Evolutionary conservation across 2,888 invertebrate species (phyloP), one percentile per base, ranked within the genome.

Genomic region (Spisula solida): DNA sequence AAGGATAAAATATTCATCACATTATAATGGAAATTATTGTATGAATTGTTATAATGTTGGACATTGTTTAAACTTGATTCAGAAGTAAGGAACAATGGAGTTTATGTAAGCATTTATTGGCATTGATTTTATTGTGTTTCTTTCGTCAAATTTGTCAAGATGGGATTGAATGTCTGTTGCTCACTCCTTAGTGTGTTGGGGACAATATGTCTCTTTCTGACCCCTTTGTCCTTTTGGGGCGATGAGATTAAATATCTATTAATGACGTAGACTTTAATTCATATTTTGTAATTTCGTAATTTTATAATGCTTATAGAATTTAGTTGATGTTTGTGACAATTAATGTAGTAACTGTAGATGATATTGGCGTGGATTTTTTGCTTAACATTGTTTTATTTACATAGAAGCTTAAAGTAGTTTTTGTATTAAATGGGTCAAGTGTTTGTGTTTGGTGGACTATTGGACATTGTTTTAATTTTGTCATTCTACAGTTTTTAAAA

Each of bases 341-440:
- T 56, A 56, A n/a, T 56, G 25, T 66, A 51, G n/a, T 66, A 66
- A 66, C 12, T 66, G 25, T 66, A 66, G 60, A 66, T 25, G 60
- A 66, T 66, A 25, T 66, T 66, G 60, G 60, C 60, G n/a, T 66
- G 60, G 60, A n/a, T 56, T 66, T 66, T 66, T 25, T 66, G 60
- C 25, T 66, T 66, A 66, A 66, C 60, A 66, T 66, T 66, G 20
- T 66, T 66, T 66, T 66, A 66, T 25, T 10, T 5, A 66, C 20
- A 66, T 66, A 66, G 60, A 66, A 66, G 60, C 60, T 66, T 66
- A 8, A 66, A 66, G 25, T 66, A 66, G 60, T 8, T 51, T 41
- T 41, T 51, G 51, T 51, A 25, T 25, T 6, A 56, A 14, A 56
- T n/a, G 60, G 60, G n/a, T 66, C 25, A 25, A n/a, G 8, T 25